These are phyloP conservation scores for Lysandra coridon DNA, from an alignment of 2,888 invertebrate genomes.

Conservation along the genomic window DNA sequence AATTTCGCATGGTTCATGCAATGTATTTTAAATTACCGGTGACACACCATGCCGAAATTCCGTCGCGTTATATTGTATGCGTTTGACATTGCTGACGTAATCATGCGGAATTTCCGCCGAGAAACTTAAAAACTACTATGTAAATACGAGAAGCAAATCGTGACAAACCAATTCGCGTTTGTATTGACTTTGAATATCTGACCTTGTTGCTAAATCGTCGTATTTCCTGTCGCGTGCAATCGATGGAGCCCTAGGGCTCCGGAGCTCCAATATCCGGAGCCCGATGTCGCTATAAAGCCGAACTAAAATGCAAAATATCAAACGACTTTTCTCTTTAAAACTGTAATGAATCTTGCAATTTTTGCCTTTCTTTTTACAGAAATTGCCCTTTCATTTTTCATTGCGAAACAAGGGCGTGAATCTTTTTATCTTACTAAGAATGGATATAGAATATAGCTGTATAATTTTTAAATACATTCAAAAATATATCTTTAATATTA, in stretches of 20 bases:
- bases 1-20: no score
- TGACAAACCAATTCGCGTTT: not conserved
- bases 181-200: constrained; percentile 20
- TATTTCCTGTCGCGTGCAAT: constrained; percentile 28
- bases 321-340: not conserved
- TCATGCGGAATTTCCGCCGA: no score
- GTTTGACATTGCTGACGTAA: no score
- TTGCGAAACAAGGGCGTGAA: not conserved
- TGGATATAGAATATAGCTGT: not conserved
- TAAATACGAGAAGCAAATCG: not conserved
- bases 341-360: not conserved
- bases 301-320: constrained; percentile 1
- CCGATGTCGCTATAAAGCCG: constrained; percentile 1
- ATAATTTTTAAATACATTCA: no score
- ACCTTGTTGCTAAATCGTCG: constrained; percentile 22
- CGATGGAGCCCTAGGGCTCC: constrained; percentile 13
- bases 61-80: no score
- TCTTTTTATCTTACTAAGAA: not conserved
- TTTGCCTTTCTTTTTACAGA: not conserved
- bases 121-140: not conserved
- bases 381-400: not conserved
- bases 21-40: no score
- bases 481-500: no score
- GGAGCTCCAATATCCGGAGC: constrained; percentile 19
- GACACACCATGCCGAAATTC: no score